phyloP scores from a whole-genome alignment of 2,888 invertebrate genomes.

The Chaitophorus viminalis region DNA sequence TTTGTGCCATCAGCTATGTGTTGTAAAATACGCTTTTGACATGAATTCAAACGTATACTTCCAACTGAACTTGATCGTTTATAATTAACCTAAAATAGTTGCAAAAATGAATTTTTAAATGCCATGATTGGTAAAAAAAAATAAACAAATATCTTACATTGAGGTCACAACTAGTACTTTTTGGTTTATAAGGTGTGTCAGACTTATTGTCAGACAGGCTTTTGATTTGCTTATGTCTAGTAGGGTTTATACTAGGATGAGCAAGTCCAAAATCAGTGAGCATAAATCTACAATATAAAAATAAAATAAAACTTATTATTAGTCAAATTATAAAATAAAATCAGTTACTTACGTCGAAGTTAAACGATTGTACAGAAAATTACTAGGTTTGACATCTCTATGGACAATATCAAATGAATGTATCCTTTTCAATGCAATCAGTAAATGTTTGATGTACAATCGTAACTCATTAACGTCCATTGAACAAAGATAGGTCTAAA shows the following conservation, averaged over 20 bases:
- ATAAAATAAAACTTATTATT: constrained; percentile 32
- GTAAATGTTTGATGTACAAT: constrained; percentile 82
- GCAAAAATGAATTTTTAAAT: not conserved
- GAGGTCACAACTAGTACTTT: constrained; percentile 26
- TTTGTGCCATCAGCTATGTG: constrained; percentile 51
- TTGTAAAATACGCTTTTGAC: constrained; percentile 56
- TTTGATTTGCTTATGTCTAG: constrained; percentile 34
- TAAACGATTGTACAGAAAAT: constrained; percentile 85
- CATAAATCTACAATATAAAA: constrained; percentile 72
- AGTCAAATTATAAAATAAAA: constrained; percentile 26
- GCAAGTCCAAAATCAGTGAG: constrained; percentile 92
- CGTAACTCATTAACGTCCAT: constrained; percentile 79
- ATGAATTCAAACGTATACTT: constrained; percentile 35
- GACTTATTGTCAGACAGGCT: constrained; percentile 53
- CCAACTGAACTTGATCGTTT: constrained; percentile 43
- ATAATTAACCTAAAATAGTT: constrained; percentile 23
- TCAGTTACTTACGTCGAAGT: constrained; percentile 70
- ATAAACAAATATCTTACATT: constrained; percentile 11
- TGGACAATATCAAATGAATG: constrained; percentile 88
- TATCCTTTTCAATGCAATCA: constrained; percentile 81
- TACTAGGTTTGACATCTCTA: constrained; percentile 90
- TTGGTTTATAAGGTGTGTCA: constrained; percentile 18
- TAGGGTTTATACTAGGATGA: constrained; percentile 71
- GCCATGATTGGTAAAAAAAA: not conserved
- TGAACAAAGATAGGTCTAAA: constrained; percentile 78